phyloP scores from a whole-genome alignment of 2,888 invertebrate genomes.

The Harpalus rufipes region DNA sequence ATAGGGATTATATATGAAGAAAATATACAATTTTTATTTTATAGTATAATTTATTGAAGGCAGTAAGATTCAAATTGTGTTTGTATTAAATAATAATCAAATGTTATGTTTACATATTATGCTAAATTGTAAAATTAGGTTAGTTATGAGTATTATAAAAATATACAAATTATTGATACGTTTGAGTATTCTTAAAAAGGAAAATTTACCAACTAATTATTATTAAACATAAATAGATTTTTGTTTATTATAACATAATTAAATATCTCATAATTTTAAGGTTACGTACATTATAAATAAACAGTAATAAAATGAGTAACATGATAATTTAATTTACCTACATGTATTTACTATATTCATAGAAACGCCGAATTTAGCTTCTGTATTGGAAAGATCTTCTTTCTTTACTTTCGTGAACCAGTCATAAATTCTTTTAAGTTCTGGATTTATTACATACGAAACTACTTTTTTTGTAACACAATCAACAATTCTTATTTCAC shows the following conservation, averaged over 20 bases:
- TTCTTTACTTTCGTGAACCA: conserved; percentile 12
- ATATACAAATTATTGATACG: too few species aligned
- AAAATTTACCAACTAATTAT: too few species aligned
- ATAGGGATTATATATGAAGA: too few species aligned
- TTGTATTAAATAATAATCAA: too few species aligned
- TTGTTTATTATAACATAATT: background rate
- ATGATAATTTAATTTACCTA: background rate
- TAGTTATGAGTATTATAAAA: too few species aligned
- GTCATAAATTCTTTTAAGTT: conserved; percentile 12
- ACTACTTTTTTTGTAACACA: background rate
- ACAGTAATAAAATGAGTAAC: background rate
- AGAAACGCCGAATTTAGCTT: conserved; percentile 7
- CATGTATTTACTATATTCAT: conserved; percentile 19
- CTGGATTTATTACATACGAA: conserved; percentile 17
- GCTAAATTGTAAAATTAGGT: too few species aligned
- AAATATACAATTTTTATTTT: too few species aligned
- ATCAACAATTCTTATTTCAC: conserved; percentile 16
- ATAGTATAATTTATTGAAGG: too few species aligned
- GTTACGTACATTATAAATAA: background rate
- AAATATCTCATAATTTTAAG: background rate
- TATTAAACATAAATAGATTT: too few species aligned
- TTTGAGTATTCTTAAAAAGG: too few species aligned
- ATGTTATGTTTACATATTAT: too few species aligned
- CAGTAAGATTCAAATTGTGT: too few species aligned
- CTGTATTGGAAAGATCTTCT: conserved; percentile 1